Evolutionary conservation across 2,797 vertebrate genomes (phyloP), one percentile per base, ranked within the genome.

Genomic region (Enteromius afrohamiltoni): DNA sequence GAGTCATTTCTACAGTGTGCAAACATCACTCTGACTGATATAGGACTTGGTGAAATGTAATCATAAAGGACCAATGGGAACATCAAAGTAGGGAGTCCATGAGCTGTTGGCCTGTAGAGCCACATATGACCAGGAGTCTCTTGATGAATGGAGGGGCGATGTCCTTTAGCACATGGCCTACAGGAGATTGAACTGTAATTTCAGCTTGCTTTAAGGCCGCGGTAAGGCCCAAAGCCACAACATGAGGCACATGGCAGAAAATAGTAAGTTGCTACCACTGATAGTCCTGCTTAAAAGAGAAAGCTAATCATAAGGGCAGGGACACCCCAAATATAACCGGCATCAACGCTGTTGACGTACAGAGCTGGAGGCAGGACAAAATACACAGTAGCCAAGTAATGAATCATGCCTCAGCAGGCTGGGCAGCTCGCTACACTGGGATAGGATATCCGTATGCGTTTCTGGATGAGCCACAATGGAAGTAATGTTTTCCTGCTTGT

Each of bases 221-320:
- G 91, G 92, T 90, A 87, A 80, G 90, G 87, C 88, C 88, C 88
- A 90, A 92, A 93, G 90, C 93, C 93, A 90, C 92, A 92, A 89
- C 90, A 92, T 93, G 91, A 92, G 91, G 91, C 92, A 91, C 91
- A 90, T 78, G 34, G 89, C n/a, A 91, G 91, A 93, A 95, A 95
- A 95, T 92, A 93, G 91, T 87, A 88, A 19, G 51, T 90, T 92
- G 85, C 89, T 85, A 87, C 87, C 89, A 85, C 69, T 16, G 14
- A 17, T 71, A 83, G 79, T 83, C 80, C 83, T 86, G 77, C 86
- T 80, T 88, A 91, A 90, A 87, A 77, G 16, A 8, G 31, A 53
- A 40, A 83, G 74, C 83, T 82, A 79, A 80, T 80, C 37, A 84
- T 85, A 85, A 83, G 83, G 83, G 80, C 55, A 83, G 42, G 23